phyloP scores from a whole-genome alignment of 2,113 vertebrate species.

The Lamprologus callipterus region DNA sequence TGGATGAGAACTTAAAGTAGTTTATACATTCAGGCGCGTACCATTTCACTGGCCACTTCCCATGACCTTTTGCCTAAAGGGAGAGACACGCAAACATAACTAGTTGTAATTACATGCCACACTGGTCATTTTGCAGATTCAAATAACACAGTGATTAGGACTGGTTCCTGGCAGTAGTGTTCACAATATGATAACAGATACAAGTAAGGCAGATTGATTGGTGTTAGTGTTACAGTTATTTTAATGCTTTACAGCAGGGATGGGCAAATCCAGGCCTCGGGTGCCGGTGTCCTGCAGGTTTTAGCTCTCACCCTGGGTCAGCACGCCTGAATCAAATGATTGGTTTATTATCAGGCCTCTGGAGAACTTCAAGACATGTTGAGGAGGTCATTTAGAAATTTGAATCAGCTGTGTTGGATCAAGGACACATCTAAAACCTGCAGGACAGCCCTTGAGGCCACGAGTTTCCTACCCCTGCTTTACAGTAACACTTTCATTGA shows the following conservation, averaged over 20 bases:
- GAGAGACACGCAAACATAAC: neutral
- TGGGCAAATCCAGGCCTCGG: neutral
- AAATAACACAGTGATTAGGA: neutral
- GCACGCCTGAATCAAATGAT: neutral
- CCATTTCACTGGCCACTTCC: conserved; percentile 98
- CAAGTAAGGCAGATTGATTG: neutral
- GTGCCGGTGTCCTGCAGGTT: neutral
- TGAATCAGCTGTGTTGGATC: neutral
- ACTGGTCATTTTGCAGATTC: neutral
- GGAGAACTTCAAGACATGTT: neutral
- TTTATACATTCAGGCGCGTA: conserved; percentile 96
- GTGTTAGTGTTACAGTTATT: neutral
- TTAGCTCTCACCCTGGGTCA: fast-evolving
- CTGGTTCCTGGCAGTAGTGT: neutral
- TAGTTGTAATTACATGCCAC: neutral
- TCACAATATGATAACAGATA: neutral
- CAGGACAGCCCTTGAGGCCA: neutral
- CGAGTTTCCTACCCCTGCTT: fast-evolving
- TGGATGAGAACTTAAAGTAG: conserved; percentile 92
- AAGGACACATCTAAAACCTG: neutral
- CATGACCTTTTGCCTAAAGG: conserved; percentile 83
- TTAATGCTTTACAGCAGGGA: neutral
- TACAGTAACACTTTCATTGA: neutral
- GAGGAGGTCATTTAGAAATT: neutral
- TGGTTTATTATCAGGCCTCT: neutral